These are phyloP conservation scores for Netelia melanura DNA, from an alignment of 2,888 invertebrate genomes.

Conservation along the genomic window DNA sequence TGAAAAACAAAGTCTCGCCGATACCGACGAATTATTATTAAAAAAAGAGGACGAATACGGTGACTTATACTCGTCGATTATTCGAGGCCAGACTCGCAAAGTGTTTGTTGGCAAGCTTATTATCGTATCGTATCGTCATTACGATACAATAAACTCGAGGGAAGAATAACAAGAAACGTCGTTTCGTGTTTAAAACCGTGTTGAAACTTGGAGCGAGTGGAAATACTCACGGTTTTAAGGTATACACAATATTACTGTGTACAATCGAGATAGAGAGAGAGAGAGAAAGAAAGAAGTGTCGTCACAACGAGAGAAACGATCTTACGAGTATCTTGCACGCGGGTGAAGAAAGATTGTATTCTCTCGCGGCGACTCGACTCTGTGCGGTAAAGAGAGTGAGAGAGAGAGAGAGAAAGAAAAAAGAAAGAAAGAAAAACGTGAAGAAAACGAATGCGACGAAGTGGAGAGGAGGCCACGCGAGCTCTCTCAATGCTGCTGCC, in stretches of 20 bases:
- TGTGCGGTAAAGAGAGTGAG: conserved; percentile 49
- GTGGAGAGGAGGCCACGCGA: conserved; percentile 54
- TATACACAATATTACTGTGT: conserved; percentile 27
- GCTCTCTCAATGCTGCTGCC: conserved; percentile 48
- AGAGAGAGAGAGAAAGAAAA: conserved; percentile 50
- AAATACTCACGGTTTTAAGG: too few relatives aligned
- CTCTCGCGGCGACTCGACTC: conserved; percentile 43
- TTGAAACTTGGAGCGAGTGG: too few relatives aligned
- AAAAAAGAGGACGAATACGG: too few relatives aligned
- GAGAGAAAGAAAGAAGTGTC: conserved; percentile 13
- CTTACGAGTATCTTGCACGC: conserved; percentile 57
- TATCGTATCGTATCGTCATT: too few relatives aligned
- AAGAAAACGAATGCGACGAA: conserved; percentile 37
- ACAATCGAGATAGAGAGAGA: conserved; percentile 7
- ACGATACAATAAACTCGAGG: too few relatives aligned
- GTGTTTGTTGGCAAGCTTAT: too few relatives aligned
- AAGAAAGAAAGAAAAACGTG: conserved; percentile 36
- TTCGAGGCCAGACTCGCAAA: too few relatives aligned
- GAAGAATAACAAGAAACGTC: too few relatives aligned
- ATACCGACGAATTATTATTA: too few relatives aligned
- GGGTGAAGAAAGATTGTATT: conserved; percentile 64
- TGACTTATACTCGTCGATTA: too few relatives aligned
- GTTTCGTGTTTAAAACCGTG: too few relatives aligned
- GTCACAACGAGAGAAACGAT: conserved; percentile 52
- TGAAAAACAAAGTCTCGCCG: neutral